Evolutionary conservation across 2,797 vertebrate genomes (phyloP), one percentile per base, ranked within the genome.

Genomic region (Sciaenops ocellatus): DNA sequence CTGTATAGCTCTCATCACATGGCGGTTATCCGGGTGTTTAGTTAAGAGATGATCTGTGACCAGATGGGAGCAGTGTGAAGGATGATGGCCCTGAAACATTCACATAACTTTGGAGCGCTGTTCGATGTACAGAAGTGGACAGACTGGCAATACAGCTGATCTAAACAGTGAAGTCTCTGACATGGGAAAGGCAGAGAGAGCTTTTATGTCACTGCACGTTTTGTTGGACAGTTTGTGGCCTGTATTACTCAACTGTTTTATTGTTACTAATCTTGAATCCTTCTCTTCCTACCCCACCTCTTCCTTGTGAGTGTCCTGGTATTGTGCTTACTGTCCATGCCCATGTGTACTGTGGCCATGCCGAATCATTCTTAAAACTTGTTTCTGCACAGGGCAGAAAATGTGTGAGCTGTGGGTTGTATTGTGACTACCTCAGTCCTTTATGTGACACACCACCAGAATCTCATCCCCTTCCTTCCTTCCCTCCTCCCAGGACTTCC

Each of bases 401-500:
- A 17, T 8, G 34, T 2, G 7, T 8, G 11, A 11, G 7, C 48
- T 41, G 6, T 52, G 20, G 30, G 28, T 0, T 6, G 18, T 57
- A 57, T 20, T 64, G 26, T 47, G 65, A 42, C 34, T 18, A 42
- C 24, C 44, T 50, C 34, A 73, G 17, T 59, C 10, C 30, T 61
- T 75, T 76, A 1, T 73, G 15, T 13, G 15, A 46, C 26, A 15
- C 17, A 38, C 22, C 10, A 5, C n/a, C 26, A 42, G 7, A 6
- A n/a, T 42, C 17, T 15, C 26, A 34, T 38, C 54, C 3, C 7
- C 3, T 18, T 15, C 1, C 24, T 38, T 69, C 10, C 44, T 42
- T 42, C 15, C 22, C 3, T 10, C 22, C 30, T 9, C 18, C 3
- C 59, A 99, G 98, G 96, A 94, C 57, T 97, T 97, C 89, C 92